phyloP scores from a whole-genome alignment of 30 jellyfish, hydroid and myxozoan genomes.

The Cassiopea xamachana region DNA sequence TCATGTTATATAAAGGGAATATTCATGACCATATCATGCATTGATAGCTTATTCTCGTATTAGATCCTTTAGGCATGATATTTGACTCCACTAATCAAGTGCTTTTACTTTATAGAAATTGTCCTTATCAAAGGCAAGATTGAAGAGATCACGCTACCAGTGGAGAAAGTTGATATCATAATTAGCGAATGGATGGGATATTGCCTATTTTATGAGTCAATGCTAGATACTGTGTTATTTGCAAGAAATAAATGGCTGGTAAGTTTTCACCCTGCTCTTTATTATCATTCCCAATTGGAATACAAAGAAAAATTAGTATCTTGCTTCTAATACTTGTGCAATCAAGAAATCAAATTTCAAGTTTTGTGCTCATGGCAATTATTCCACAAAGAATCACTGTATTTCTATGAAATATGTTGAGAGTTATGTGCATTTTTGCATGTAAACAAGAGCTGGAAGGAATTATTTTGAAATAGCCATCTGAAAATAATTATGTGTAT shows the following conservation, averaged over 20 bases:
- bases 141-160: constrained; percentile 95
- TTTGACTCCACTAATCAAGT: background rate
- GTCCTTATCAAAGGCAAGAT: constrained; percentile 94
- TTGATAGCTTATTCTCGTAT: too few species aligned
- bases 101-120: background rate
- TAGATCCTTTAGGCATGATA: background rate
- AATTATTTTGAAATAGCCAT: too few species aligned
- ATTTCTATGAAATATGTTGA: too few species aligned
- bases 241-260: constrained; percentile 99
- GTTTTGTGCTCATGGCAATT: too few species aligned
- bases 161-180: constrained; percentile 96
- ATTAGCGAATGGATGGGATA: constrained; percentile 99
- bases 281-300: background rate
- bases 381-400: too few species aligned
- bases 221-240: constrained; percentile 96
- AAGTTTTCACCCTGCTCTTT: background rate
- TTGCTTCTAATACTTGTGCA: too few species aligned
- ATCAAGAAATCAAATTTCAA: too few species aligned
- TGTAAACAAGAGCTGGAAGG: too few species aligned
- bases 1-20: background rate
- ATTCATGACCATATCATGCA: too few species aligned
- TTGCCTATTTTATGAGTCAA: constrained; percentile 96
- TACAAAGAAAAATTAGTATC: too few species aligned
- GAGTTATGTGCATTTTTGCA: too few species aligned
- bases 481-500: too few species aligned